Evolutionary conservation across 2,797 vertebrate genomes (phyloP).

Genomic region (Peromyscus nudipes): DNA sequence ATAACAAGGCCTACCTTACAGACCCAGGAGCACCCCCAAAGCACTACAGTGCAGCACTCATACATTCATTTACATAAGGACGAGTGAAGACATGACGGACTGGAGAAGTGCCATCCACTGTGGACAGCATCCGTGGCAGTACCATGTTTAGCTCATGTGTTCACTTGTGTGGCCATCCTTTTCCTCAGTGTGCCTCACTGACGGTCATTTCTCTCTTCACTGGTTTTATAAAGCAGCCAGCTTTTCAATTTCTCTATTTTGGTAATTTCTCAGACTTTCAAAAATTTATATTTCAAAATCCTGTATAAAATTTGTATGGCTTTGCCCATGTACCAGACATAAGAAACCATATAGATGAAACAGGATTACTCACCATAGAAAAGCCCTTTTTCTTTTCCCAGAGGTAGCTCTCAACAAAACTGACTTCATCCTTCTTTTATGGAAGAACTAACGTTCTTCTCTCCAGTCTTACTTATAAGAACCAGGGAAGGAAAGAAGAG

Average conservation of each 20-base stretch:
- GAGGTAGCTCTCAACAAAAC: slow-evolving; percentile 83
- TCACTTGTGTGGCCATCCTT: not conserved
- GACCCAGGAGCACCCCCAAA: not conserved
- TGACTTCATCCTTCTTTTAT: slow-evolving; percentile 80
- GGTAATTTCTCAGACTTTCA: slow-evolving; percentile 65
- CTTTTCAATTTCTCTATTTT: slow-evolving; percentile 68
- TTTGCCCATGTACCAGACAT: slow-evolving; percentile 65
- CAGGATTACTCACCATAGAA: slow-evolving; percentile 79
- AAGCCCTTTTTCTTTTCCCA: slow-evolving; percentile 82
- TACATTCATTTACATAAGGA: not conserved
- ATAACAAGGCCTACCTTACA: slow-evolving; percentile 3
- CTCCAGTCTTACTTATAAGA: slow-evolving; percentile 84
- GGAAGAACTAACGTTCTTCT: slow-evolving; percentile 79
- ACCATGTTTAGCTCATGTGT: not conserved
- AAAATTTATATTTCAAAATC: slow-evolving; percentile 30
- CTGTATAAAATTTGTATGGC: slow-evolving; percentile 53
- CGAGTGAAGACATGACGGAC: not conserved
- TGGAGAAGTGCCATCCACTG: not conserved
- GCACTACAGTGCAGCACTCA: not conserved
- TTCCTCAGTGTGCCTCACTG: not conserved
- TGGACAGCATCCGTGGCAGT: not conserved
- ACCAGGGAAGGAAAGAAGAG: slow-evolving; percentile 77
- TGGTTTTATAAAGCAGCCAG: not conserved
- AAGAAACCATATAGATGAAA: slow-evolving; percentile 71
- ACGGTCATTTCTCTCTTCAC: slow-evolving; percentile 55